Percentiles rank a stretch among this genome's conserved stretches.
phyloP scores from a whole-genome alignment of 1,140 invertebrate species.

The Pentalonia nigronervosa region DNA sequence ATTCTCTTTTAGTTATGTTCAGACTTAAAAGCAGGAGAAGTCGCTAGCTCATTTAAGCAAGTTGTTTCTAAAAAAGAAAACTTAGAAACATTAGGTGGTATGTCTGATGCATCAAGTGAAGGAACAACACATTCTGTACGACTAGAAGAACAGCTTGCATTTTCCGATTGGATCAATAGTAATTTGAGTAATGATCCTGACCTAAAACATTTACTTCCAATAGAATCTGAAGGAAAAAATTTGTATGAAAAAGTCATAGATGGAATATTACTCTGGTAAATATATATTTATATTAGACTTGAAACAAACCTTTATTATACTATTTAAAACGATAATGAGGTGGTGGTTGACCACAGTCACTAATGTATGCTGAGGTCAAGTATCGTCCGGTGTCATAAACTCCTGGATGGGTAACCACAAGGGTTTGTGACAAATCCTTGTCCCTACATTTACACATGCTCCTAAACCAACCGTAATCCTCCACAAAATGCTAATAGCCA shows the following conservation, averaged over 20 bases:
- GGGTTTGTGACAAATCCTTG: no score
- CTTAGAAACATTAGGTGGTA: slow-evolving; percentile 89
- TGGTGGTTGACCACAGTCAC: no score
- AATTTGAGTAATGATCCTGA: slow-evolving; percentile 90
- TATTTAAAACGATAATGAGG: no score
- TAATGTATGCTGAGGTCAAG: no score
- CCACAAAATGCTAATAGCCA: no score
- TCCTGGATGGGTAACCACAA: no score
- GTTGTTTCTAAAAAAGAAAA: slow-evolving; percentile 93
- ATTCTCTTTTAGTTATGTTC: slow-evolving; percentile 75
- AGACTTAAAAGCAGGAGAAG: slow-evolving; percentile 88
- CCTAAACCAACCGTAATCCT: no score
- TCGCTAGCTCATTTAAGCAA: slow-evolving; percentile 89
- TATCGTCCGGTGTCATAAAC: no score
- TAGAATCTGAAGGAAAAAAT: slow-evolving; percentile 86
- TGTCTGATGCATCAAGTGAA: slow-evolving; percentile 93
- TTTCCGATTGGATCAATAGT: slow-evolving; percentile 98
- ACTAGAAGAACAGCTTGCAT: slow-evolving; percentile 96
- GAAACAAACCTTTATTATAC: not conserved
- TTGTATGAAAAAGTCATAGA: slow-evolving; percentile 95
- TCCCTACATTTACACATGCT: no score
- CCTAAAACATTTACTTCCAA: slow-evolving; percentile 87
- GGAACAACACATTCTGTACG: slow-evolving; percentile 93
- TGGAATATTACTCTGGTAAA: slow-evolving; percentile 94
- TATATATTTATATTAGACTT: slow-evolving; percentile 57